A percentile compares a stretch with the other conserved stretches of the same genome.
Evolutionary conservation across 2,888 invertebrate species (phyloP).

Genomic region (Lottia scabra): DNA sequence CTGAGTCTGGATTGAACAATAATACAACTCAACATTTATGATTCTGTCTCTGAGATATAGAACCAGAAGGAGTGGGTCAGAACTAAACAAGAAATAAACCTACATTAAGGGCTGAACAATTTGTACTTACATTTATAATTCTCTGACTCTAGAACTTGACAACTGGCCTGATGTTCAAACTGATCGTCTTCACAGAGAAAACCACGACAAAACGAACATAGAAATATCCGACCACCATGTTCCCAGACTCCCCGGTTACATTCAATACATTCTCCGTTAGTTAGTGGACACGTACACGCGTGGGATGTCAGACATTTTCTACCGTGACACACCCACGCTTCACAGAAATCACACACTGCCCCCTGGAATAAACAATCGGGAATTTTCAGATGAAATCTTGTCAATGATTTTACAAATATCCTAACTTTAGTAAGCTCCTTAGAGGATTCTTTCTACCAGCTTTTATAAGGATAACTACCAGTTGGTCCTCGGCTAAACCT

Average conservation of each 20-base stretch:
- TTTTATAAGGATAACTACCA: no score
- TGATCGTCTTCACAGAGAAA: conserved; percentile 93
- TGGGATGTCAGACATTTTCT: conserved; percentile 90
- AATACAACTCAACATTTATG: no score
- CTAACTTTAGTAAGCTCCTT: no score
- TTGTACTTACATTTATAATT: conserved; percentile 86
- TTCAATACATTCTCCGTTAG: conserved; percentile 89
- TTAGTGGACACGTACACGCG: conserved; percentile 90
- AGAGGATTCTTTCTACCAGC: no score
- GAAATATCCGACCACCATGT: conserved; percentile 81
- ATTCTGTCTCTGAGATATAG: no score
- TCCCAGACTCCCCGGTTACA: conserved; percentile 96
- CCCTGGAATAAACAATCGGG: conserved; percentile 77
- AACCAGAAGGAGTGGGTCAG: no score
- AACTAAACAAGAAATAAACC: no score
- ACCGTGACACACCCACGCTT: conserved; percentile 97
- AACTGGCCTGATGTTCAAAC: conserved; percentile 94
- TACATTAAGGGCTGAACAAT: no score
- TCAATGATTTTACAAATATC: no score
- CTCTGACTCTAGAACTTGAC: conserved; percentile 94
- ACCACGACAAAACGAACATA: conserved; percentile 90
- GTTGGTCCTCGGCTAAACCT: no score
- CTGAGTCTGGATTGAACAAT: no score
- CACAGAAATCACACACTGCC: conserved; percentile 96
- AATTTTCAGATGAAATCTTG: no score